Base-by-base conservation (phyloP, 2,113 vertebrate genomes). In the Etia nguti region DNA sequence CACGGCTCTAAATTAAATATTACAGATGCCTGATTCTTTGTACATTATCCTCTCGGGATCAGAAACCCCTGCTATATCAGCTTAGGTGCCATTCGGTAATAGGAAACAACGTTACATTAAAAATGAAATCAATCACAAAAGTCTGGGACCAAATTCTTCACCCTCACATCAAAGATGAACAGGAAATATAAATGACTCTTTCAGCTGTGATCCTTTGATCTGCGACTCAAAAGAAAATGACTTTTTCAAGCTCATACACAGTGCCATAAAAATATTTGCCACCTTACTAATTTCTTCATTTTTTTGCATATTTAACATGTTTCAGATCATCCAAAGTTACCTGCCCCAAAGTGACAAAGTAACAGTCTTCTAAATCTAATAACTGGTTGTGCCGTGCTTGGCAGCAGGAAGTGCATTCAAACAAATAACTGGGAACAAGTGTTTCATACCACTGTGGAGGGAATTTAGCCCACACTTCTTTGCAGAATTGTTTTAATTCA, bases 181-280 rank as follows among this genome's bases (percentile, higher is more conserved):
- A 15, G 0, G 16, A 24, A 16, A 55, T 7, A 36, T 11, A 16
- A 55, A 20, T 1, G n/a, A 34, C 6, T 55, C 11, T 38, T 38
- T 54, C 15, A 56, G 34, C 36, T 56, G 2, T 0, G 13, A 13
- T 2, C 12, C n/a, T 70, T 70, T 70, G 4, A 70, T 2, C 3
- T 43, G 12, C 0, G 2, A 65, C 31, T 65, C 60, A 38, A 38
- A 65, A 34, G 0, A 10, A n/a, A 38, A 13, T 0, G 0, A 1
- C n/a, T 16, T 24, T 73, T 26, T 73, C 41, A 46, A 3, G 41
- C 68, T 62, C 36, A 34, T 4, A 31, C 22, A 11, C 22, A 31
- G 1, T 34, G 1, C 20, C 0, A 1, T 65, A 62, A 62, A 65
- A 68, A 13, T 0, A 65, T 65, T 65, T 65, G 62, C 34, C 62